Conservation (phyloP, 2,797 vertebrate genomes). For the Sciurus carolinensis region DNA sequence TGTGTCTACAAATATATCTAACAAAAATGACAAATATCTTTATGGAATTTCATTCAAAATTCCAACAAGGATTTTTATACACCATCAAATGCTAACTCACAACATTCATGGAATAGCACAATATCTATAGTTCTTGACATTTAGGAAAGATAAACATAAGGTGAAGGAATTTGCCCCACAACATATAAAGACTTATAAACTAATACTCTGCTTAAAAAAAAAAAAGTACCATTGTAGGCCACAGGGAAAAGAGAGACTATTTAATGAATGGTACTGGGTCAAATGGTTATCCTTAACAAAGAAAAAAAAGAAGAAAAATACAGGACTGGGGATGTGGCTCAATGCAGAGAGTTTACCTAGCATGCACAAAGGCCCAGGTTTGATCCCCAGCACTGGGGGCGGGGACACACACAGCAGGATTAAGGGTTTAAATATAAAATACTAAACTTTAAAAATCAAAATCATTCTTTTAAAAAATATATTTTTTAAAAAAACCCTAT, state of each 20-base stretch:
- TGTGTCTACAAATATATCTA: background rate
- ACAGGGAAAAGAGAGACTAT: background rate
- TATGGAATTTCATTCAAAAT: constrained; percentile 51
- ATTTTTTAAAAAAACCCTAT: too few species aligned
- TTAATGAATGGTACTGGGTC: background rate
- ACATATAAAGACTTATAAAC: constrained; percentile 11
- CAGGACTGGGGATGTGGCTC: too few species aligned
- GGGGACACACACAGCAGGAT: background rate
- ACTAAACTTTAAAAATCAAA: constrained; percentile 30
- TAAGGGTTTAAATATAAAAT: constrained; percentile 26
- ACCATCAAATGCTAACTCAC: constrained; percentile 18
- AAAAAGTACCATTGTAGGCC: background rate
- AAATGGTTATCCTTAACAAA: background rate
- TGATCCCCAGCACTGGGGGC: too few species aligned
- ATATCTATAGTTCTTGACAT: background rate
- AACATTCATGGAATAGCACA: background rate
- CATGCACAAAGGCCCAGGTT: too few species aligned
- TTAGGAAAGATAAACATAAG: background rate
- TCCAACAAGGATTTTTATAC: background rate
- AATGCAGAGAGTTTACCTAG: too few species aligned
- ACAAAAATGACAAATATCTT: constrained; percentile 2
- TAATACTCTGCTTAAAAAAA: background rate
- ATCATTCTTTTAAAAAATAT: too few species aligned
- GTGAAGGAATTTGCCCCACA: background rate
- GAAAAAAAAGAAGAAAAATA: background rate